Conservation (phyloP, 2,797 vertebrate species). For the Halcyon leucocephala region DNA sequence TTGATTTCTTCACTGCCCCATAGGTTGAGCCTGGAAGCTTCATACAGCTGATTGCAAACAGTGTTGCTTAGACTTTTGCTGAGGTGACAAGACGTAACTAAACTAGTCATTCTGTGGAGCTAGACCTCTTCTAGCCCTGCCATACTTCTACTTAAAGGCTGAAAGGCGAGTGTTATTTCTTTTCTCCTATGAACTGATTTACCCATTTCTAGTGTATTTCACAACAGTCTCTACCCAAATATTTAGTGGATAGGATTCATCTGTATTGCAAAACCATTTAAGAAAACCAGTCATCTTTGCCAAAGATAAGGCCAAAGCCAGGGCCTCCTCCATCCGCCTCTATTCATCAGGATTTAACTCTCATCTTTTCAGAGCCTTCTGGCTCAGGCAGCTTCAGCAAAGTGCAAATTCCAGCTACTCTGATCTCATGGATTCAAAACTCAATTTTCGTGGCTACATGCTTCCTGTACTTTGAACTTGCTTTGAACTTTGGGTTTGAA, state of each 20-base stretch:
- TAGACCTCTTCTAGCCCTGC: not conserved
- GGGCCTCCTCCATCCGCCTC: not conserved
- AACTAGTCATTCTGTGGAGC: not conserved
- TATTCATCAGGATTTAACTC: constrained; percentile 6
- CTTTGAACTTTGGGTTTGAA: constrained; percentile 55
- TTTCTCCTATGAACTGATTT: not conserved
- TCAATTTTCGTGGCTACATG: constrained; percentile 32
- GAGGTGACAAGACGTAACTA: not conserved
- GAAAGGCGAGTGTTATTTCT: not conserved
- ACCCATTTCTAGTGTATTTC: not conserved
- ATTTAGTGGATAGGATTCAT: not conserved
- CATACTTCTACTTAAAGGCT: not conserved
- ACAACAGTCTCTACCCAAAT: not conserved
- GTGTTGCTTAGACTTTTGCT: not conserved
- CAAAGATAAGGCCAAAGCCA: constrained; percentile 14
- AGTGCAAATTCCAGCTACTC: constrained; percentile 38
- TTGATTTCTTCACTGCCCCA: not conserved
- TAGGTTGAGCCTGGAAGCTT: not conserved
- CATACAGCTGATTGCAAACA: not conserved
- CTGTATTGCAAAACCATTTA: not conserved
- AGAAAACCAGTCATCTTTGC: not conserved
- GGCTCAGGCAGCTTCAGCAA: constrained; percentile 10
- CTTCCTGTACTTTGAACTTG: constrained; percentile 55
- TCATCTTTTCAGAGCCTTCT: constrained; percentile 39
- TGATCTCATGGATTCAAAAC: constrained; percentile 50